These are phyloP conservation scores for Paragorgia papillata DNA, from an alignment of 92 coral and sea anemone species.

Conservation along the genomic window DNA sequence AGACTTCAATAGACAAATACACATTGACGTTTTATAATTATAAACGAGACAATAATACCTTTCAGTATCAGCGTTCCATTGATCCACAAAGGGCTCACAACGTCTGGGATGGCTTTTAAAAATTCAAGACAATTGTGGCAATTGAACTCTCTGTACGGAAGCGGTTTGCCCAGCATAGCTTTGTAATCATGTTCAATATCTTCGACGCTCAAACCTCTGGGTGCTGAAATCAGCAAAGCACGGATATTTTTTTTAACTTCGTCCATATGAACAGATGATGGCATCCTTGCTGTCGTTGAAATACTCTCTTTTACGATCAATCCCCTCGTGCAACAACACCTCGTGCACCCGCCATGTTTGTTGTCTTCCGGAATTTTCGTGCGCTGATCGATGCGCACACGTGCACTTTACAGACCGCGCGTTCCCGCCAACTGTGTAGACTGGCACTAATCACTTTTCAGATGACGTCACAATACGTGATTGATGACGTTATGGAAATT, in stretches of 20 bases:
- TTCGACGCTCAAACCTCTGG: constrained; percentile 76
- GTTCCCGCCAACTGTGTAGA: too few relatives aligned
- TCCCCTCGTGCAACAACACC: too few relatives aligned
- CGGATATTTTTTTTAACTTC: constrained; percentile 76
- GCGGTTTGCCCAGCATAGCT: constrained; percentile 79
- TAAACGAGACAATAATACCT: constrained; percentile 47
- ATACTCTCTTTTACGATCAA: too few relatives aligned
- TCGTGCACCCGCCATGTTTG: background rate
- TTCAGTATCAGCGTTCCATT: constrained; percentile 74
- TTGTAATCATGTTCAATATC: constrained; percentile 90
- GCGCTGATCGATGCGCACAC: too few relatives aligned
- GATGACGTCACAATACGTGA: too few relatives aligned
- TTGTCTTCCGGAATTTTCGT: too few relatives aligned
- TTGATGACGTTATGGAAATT: too few relatives aligned
- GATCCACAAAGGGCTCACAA: constrained; percentile 73
- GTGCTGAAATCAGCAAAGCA: constrained; percentile 93
- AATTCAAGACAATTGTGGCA: constrained; percentile 69
- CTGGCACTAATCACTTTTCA: too few relatives aligned
- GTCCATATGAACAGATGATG: background rate
- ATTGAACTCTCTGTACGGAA: constrained; percentile 81
- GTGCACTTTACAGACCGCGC: too few relatives aligned
- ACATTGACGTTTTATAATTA: background rate
- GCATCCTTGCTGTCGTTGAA: background rate
- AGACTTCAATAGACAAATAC: too few relatives aligned
- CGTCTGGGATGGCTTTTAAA: constrained; percentile 91